Conservation (phyloP, 2,888 invertebrate species). For the Rambutsinella grinnellia region DNA sequence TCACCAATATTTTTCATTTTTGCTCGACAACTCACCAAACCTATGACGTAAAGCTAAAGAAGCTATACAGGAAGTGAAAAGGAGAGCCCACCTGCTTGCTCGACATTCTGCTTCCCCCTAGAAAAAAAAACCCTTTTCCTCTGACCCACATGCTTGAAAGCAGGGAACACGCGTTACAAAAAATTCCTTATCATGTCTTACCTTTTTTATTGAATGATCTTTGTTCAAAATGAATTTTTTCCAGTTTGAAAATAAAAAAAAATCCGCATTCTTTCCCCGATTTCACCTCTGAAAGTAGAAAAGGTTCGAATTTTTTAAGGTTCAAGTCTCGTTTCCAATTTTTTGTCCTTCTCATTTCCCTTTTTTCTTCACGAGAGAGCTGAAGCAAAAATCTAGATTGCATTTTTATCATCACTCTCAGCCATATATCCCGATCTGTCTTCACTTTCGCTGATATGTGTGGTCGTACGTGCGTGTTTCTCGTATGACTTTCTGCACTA, state of each 20-base stretch:
- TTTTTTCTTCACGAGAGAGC: too few relatives aligned
- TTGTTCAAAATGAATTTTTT: not conserved
- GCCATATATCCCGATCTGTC: conserved; percentile 27
- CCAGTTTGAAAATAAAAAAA: too few relatives aligned
- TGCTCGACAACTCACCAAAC: too few relatives aligned
- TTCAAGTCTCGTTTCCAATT: conserved; percentile 41
- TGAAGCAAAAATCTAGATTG: conserved; percentile 11
- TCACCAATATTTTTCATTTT: too few relatives aligned
- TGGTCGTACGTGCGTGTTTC: conserved; percentile 37
- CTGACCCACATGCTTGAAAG: conserved; percentile 18
- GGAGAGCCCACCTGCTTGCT: conserved; percentile 22
- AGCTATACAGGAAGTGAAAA: conserved; percentile 15
- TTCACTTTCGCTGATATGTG: conserved; percentile 24
- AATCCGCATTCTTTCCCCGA: not conserved
- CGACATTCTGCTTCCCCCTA: conserved; percentile 4
- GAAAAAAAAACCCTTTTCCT: too few relatives aligned
- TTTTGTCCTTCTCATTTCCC: conserved; percentile 13
- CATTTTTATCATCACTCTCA: conserved; percentile 14
- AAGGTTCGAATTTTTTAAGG: conserved; percentile 19
- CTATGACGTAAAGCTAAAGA: too few relatives aligned
- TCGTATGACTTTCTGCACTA: not conserved
- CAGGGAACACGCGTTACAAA: not conserved
- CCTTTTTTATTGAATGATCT: not conserved
- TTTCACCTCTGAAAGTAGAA: not conserved
- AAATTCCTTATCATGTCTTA: too few relatives aligned